Evolutionary conservation across 2,113 vertebrate species (phyloP), one percentile per base, ranked within the genome.

Genomic region (Picathartes gymnocephalus): DNA sequence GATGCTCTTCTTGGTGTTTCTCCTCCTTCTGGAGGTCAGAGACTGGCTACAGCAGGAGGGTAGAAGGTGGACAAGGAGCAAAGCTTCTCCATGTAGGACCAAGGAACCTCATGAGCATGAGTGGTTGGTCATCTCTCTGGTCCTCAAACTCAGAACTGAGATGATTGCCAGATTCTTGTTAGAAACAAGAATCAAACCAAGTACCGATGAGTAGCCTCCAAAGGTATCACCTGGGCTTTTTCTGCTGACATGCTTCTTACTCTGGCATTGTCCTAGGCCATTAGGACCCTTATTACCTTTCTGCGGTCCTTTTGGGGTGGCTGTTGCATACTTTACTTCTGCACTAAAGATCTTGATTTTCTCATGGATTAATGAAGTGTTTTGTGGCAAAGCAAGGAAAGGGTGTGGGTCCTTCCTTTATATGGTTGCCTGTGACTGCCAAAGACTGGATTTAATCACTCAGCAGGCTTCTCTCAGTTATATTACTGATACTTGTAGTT

Each of bases 41-140:
- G 45, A 35, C 16, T 40, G 24, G 17, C 42, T 53, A 31, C 69
- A 57, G 37, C 28, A 48, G 31, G 14, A 69, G 10, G 0, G 11
- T 5, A 56, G 24, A 80, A 44, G 13, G 20, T 51, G 37, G 28
- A 25, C 19, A 65, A 27, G 47, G 81, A 11, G 7, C 13, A 73
- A 74, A 66, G 7, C 13, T 71, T 68, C 61, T 79, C 27, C 31
- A 10, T 19, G 35, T 25, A 81, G 65, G 42, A 85, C 14, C 27
- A 62, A 62, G n/a, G 9, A 42, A 51, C 27, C 5, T 76, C 0
- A 0, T 47, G 33, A 54, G 76, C 0, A 0, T 47, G 33, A 54
- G 35, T 64, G 15, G 7, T 4, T 6, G 24, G 4, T 65, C 48
- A 35, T 23, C 18, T 51, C 18, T 35, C 10, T 68, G 44, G 8